Conservation (phyloP, 2,797 vertebrate genomes). For the Ctenopoma kingsleyae region DNA sequence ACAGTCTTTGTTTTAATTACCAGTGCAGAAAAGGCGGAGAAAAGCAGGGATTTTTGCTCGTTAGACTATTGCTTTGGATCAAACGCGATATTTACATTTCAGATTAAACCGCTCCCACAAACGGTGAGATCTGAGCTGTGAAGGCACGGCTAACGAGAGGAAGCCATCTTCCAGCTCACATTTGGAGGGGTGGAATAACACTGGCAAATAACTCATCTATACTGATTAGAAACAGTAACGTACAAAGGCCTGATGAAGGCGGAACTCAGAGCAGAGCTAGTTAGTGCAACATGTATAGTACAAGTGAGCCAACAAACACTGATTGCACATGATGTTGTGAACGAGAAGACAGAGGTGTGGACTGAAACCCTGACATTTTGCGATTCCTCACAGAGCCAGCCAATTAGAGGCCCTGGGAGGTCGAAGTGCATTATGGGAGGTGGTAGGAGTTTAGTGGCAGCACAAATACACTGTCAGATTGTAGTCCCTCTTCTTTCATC, state of each 20-base stretch:
- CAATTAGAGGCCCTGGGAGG: constrained; percentile 90
- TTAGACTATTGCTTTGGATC: constrained; percentile 91
- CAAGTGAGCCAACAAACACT: constrained; percentile 31
- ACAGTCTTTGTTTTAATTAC: constrained; percentile 92
- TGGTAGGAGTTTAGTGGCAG: constrained; percentile 90
- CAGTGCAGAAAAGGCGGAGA: constrained; percentile 84
- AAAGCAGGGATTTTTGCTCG: constrained; percentile 86
- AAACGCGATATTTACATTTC: constrained; percentile 96
- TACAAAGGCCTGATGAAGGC: constrained; percentile 60
- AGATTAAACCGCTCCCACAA: constrained; percentile 91
- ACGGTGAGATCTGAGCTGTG: constrained; percentile 80
- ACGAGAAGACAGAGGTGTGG: constrained; percentile 85
- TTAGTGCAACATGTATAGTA: constrained; percentile 49
- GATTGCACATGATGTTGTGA: constrained; percentile 30
- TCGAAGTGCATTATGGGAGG: constrained; percentile 93
- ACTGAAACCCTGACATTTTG: constrained; percentile 90
- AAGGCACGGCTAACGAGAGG: constrained; percentile 74
- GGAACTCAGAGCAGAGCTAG: constrained; percentile 45
- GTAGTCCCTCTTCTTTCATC: constrained; percentile 84
- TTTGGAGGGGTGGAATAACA: constrained; percentile 77
- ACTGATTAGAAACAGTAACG: constrained; percentile 60
- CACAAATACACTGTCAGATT: constrained; percentile 90
- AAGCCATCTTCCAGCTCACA: constrained; percentile 66
- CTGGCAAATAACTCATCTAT: constrained; percentile 62
- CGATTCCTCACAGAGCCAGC: constrained; percentile 88